A percentile compares a stretch with the other conserved stretches of the same genome.
These are phyloP conservation scores for Rhizomys pruinosus DNA, from an alignment of 2,113 vertebrate species.

Conservation along the genomic window DNA sequence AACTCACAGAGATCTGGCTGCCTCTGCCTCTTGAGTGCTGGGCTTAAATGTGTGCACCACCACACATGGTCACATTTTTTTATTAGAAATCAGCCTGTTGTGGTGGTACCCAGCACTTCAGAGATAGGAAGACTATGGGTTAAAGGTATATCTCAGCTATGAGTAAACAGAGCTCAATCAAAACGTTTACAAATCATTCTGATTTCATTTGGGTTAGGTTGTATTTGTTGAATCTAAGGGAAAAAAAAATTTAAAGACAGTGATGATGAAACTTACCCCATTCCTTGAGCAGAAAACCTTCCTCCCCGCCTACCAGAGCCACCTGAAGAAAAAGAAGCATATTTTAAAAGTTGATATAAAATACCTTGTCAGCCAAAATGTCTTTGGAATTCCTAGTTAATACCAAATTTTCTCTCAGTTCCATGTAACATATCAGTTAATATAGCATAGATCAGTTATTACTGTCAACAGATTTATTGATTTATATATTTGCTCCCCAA, in stretches of 20 bases:
- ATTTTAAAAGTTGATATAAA: constrained; percentile 45
- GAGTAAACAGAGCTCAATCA: neutral
- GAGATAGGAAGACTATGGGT: neutral
- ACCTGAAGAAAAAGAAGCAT: constrained; percentile 78
- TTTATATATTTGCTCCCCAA: constrained; percentile 18
- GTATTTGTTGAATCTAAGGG: neutral
- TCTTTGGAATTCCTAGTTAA: neutral
- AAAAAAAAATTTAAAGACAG: constrained; percentile 5
- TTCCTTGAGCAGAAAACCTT: constrained; percentile 98
- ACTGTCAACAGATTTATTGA: neutral
- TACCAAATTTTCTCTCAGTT: neutral
- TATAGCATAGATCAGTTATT: neutral
- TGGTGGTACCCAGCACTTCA: neutral
- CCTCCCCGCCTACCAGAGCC: constrained; percentile 93
- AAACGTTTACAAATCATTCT: constrained; percentile 41
- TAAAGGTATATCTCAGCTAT: neutral
- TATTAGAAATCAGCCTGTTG: neutral
- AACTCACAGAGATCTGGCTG: too few species aligned
- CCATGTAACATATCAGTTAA: neutral
- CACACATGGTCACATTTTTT: neutral
- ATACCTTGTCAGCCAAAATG: neutral
- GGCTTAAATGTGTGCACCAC: too few species aligned
- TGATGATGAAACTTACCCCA: constrained; percentile 91
- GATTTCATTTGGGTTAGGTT: neutral
- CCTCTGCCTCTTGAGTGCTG: too few species aligned